Percentiles rank a stretch among this genome's conserved stretches.
phyloP scores from a whole-genome alignment of 2,113 vertebrate species.

The Coturnix japonica region DNA sequence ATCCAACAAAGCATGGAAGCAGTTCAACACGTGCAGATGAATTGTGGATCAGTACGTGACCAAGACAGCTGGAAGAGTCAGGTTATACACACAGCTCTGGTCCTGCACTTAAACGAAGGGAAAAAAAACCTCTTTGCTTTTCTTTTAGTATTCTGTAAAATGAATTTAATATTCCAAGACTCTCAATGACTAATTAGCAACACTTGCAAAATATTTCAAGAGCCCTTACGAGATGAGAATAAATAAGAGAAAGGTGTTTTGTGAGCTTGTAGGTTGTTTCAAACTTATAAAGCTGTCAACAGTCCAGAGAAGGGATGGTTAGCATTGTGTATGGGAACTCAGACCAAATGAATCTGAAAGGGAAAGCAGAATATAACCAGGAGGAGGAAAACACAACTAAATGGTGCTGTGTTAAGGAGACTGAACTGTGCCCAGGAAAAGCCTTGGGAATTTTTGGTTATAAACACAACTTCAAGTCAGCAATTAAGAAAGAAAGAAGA shows the following conservation, averaged over 20 bases:
- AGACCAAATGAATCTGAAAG: background rate
- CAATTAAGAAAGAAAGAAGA: slow-evolving; percentile 24
- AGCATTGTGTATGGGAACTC: background rate
- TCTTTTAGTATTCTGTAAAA: background rate
- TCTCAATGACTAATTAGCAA: background rate
- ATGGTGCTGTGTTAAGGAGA: background rate
- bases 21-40: background rate
- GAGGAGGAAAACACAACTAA: background rate
- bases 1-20: background rate
- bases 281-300: background rate
- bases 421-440: slow-evolving; percentile 15
- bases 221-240: background rate
- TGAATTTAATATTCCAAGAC: background rate
- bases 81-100: background rate
- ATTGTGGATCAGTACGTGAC: no score
- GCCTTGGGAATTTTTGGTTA: slow-evolving; percentile 56
- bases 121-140: background rate
- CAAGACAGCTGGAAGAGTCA: background rate
- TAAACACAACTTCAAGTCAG: slow-evolving; percentile 44
- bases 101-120: no score
- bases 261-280: background rate
- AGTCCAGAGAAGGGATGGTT: background rate
- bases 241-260: background rate
- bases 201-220: background rate
- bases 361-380: background rate